These are phyloP conservation scores for Aleiodes alternator DNA, from an alignment of 2,888 invertebrate genomes.

Conservation along the genomic window DNA sequence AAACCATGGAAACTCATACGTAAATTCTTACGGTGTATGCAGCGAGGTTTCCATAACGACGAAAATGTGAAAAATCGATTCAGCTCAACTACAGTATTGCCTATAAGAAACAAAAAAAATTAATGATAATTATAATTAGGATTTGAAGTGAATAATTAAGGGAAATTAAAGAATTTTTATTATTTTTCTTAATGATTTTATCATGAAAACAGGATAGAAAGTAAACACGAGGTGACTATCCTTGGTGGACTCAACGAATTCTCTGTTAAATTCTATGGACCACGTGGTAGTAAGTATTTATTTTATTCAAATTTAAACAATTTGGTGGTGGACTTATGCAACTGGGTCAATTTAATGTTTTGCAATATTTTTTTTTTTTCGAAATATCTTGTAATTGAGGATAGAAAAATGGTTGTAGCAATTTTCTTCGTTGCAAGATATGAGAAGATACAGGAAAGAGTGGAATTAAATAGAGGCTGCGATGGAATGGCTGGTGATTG, in stretches of 20 bases:
- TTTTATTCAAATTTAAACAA: not conserved
- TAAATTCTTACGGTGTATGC: conserved; percentile 1
- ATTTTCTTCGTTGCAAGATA: not conserved
- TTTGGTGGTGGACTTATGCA: not conserved
- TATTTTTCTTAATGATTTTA: conserved; percentile 60
- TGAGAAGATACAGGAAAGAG: no score
- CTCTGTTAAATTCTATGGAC: conserved; percentile 99
- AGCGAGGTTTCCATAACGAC: conserved; percentile 22
- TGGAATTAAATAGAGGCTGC: no score
- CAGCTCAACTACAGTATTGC: not conserved
- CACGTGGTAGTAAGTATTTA: conserved; percentile 90
- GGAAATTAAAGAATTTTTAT: not conserved
- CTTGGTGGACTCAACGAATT: conserved; percentile 99
- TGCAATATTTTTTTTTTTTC: not conserved
- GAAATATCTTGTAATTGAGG: not conserved
- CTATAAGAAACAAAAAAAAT: not conserved
- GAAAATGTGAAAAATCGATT: conserved; percentile 14
- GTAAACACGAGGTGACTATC: conserved; percentile 99
- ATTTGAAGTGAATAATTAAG: not conserved
- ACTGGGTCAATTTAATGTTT: not conserved
- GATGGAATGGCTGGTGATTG: no score
- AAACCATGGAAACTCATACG: not conserved
- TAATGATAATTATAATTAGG: not conserved
- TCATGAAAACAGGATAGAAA: conserved; percentile 87
- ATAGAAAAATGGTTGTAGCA: not conserved